Evolutionary conservation across 2,888 invertebrate species (phyloP).

Genomic region (Acleris sparsana): DNA sequence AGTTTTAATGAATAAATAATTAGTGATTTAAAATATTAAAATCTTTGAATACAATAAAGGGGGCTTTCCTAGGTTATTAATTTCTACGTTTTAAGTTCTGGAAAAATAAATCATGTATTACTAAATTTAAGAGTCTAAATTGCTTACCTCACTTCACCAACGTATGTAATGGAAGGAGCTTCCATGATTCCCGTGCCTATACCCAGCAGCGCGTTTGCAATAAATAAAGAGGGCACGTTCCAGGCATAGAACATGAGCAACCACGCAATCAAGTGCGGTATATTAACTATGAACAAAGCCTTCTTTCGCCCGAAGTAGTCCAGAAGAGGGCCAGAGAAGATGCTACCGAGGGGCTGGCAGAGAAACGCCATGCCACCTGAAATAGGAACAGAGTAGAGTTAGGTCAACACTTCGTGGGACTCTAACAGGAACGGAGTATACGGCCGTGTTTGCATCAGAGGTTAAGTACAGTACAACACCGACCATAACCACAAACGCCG

Average conservation of each 20-base stretch:
- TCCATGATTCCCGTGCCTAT: conserved; percentile 85
- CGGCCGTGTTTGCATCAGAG: no score
- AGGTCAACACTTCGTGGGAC: not conserved
- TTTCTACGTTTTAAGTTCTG: no score
- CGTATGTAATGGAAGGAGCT: conserved; percentile 84
- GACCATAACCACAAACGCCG: no score
- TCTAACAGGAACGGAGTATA: no score
- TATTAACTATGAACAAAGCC: conserved; percentile 81
- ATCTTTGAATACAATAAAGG: no score
- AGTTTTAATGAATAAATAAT: no score
- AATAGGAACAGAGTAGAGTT: conserved; percentile 34
- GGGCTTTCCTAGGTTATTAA: no score
- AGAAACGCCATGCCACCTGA: conserved; percentile 82
- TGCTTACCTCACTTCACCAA: conserved; percentile 82
- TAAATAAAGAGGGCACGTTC: conserved; percentile 74
- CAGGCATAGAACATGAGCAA: conserved; percentile 79
- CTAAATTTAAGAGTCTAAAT: not conserved
- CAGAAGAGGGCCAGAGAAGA: conserved; percentile 81
- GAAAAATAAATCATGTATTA: not conserved
- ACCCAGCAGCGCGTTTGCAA: conserved; percentile 79
- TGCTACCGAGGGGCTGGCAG: conserved; percentile 83
- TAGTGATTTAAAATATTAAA: no score
- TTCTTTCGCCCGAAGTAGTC: conserved; percentile 82
- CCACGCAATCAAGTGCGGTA: conserved; percentile 84
- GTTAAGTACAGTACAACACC: no score